Conservation (phyloP, 2,113 vertebrate genomes). For the Camelus bactrianus region DNA sequence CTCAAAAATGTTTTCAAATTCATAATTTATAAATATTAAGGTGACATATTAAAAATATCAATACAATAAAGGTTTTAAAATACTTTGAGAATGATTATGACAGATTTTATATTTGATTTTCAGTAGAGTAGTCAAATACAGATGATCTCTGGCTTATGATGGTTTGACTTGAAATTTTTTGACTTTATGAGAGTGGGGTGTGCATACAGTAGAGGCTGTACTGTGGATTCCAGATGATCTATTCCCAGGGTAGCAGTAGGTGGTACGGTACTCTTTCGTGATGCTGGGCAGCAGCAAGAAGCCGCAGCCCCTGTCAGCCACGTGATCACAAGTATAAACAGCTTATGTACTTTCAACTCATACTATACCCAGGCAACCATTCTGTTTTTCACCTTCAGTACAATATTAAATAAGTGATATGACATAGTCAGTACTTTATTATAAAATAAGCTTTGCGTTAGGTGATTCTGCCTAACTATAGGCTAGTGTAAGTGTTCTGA, state of each 20-base stretch:
- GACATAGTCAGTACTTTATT: background rate
- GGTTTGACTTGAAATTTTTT: background rate
- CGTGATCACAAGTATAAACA: background rate
- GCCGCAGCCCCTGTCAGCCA: background rate
- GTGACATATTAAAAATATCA: background rate
- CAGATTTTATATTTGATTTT: background rate
- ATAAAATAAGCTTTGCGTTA: background rate
- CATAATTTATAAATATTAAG: background rate
- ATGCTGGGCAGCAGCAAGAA: background rate
- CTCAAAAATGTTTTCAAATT: background rate
- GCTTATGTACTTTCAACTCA: background rate
- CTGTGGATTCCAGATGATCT: background rate
- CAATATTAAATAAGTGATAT: background rate
- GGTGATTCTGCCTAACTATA: background rate
- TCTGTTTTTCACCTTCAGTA: background rate
- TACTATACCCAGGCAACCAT: background rate
- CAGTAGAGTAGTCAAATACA: background rate
- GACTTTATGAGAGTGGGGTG: background rate
- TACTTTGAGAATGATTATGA: background rate
- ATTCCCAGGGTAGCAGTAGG: background rate
- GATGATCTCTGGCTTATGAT: background rate
- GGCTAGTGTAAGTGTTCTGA: background rate
- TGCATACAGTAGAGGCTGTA: background rate
- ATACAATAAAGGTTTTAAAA: background rate
- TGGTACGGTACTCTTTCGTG: background rate